Percentiles rank a stretch among this genome's conserved stretches.
phyloP scores from a whole-genome alignment of 2,113 vertebrate genomes.

The Mormoops blainvillei region DNA sequence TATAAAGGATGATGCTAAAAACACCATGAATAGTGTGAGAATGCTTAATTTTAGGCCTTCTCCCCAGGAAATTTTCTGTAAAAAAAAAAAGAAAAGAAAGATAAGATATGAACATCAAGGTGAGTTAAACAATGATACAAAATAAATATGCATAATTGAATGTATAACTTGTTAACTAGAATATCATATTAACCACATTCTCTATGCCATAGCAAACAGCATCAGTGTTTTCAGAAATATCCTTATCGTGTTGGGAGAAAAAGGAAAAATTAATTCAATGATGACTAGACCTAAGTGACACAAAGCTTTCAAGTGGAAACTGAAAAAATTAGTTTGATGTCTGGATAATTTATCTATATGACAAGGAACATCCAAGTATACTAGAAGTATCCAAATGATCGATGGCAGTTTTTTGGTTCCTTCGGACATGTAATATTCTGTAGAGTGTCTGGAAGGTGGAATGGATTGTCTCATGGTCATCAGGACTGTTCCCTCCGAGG shows the following conservation, averaged over 20 bases:
- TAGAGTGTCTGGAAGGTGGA: not conserved
- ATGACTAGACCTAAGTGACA: conserved; percentile 29
- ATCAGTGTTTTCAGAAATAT: not conserved
- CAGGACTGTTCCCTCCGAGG: not conserved
- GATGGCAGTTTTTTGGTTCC: not conserved
- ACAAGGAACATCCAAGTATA: conserved; percentile 21
- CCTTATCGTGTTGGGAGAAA: not conserved
- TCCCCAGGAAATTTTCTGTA: not conserved
- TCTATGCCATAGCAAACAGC: not conserved
- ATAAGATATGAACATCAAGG: not conserved
- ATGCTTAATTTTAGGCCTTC: not conserved
- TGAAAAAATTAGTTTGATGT: conserved; percentile 38
- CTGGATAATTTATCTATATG: conserved; percentile 55
- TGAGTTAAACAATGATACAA: not conserved
- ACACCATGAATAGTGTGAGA: not conserved
- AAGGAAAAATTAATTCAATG: not conserved
- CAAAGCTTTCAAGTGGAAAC: conserved; percentile 43
- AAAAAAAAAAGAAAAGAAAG: not conserved
- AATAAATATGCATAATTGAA: not conserved
- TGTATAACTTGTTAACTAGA: not conserved
- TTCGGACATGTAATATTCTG: not conserved
- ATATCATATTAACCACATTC: not conserved
- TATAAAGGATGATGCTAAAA: not conserved
- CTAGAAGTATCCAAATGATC: not conserved
- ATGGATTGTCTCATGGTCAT: not conserved